Percentiles rank a stretch among this genome's conserved stretches.
Evolutionary conservation across 2,888 invertebrate genomes (phyloP).

Genomic region (Eupithecia abbreviata): DNA sequence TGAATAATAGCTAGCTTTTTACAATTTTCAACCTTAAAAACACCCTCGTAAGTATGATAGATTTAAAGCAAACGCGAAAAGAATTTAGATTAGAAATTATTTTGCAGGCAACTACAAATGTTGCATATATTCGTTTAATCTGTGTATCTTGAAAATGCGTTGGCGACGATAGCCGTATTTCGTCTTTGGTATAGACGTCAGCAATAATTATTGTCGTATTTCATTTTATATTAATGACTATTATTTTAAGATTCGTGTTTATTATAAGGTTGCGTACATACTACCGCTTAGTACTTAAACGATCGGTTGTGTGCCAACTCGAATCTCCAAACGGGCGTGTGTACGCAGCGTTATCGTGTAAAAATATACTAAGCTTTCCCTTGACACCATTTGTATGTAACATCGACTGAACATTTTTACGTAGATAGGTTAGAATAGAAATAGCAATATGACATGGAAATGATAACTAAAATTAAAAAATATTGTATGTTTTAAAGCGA

Average conservation of each 20-base stretch:
- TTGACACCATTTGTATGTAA: conserved; percentile 81
- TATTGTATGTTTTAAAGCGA: conserved; percentile 42
- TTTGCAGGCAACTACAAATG: neutral
- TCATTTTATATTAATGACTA: conserved; percentile 56
- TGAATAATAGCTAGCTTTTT: neutral
- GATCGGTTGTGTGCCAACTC: conserved; percentile 44
- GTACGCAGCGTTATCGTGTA: conserved; percentile 54
- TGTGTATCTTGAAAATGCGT: conserved; percentile 30
- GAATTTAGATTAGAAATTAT: neutral
- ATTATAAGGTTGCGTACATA: conserved; percentile 53
- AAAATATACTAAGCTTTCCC: conserved; percentile 60
- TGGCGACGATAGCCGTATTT: conserved; percentile 55
- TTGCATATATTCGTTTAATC: conserved; percentile 9
- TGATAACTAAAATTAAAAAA: conserved; percentile 52
- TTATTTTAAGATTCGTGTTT: conserved; percentile 56
- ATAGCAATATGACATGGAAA: conserved; percentile 42
- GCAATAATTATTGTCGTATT: conserved; percentile 66
- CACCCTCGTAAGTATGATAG: neutral
- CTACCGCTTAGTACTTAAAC: conserved; percentile 57
- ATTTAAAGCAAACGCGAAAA: neutral
- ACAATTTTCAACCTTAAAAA: neutral
- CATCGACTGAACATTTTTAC: conserved; percentile 83
- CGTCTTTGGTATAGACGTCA: conserved; percentile 63
- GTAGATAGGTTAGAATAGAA: conserved; percentile 70
- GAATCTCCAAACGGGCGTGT: conserved; percentile 53